Evolutionary conservation across 2,113 vertebrate genomes (phyloP).

Genomic region (Daubentonia madagascariensis): DNA sequence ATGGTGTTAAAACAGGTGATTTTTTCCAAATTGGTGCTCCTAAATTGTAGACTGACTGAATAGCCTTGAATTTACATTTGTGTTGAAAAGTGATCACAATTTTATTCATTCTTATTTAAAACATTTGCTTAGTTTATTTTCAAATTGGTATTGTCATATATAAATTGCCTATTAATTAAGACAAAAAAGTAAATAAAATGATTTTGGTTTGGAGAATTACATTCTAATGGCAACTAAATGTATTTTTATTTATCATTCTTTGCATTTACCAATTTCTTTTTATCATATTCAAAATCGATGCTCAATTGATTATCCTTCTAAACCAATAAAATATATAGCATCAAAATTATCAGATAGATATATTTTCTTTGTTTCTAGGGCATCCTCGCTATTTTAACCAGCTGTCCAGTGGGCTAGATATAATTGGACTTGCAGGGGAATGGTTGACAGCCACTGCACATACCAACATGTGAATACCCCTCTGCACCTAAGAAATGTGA

Average conservation of each 20-base stretch:
- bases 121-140: neutral
- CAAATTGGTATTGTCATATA: neutral
- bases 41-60: neutral
- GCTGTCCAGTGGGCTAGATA: conserved; percentile 82
- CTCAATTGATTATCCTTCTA: neutral
- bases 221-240: neutral
- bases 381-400: conserved; percentile 83
- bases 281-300: neutral
- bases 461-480: conserved; percentile 77
- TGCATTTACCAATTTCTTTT: neutral
- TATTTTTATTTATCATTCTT: neutral
- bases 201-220: neutral
- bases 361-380: conserved; percentile 60
- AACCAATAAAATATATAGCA: neutral
- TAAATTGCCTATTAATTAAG: neutral
- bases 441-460: conserved; percentile 83
- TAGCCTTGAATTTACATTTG: neutral
- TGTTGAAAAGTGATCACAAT: neutral
- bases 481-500: neutral
- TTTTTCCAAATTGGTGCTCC: neutral
- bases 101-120: neutral
- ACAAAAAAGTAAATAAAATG: neutral
- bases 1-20: conserved; percentile 82
- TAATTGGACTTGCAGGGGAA: conserved; percentile 79
- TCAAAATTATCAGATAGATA: neutral